Percentiles rank a stretch among this genome's conserved stretches.
phyloP scores from a whole-genome alignment of 1,140 invertebrate species.

The Drosophila suzukii region DNA sequence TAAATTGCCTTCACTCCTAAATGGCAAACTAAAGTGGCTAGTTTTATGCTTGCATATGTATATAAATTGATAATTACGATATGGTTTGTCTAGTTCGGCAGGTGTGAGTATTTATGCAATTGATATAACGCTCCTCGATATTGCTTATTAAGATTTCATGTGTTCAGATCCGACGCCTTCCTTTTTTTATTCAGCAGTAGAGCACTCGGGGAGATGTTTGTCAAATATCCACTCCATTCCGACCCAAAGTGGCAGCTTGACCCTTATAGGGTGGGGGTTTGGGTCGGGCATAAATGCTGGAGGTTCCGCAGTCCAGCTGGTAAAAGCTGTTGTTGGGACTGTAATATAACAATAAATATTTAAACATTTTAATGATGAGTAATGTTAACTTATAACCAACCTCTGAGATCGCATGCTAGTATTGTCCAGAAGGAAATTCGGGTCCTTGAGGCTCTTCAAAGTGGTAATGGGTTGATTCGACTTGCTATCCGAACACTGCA shows the following conservation, averaged over 20 bases:
- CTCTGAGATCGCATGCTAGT: constrained; percentile 77
- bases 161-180: background rate
- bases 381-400: constrained; percentile 9
- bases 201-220: constrained; percentile 80
- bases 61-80: constrained; percentile 47
- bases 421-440: constrained; percentile 77
- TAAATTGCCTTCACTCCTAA: constrained; percentile 25
- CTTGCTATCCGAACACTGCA: constrained; percentile 77
- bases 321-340: constrained; percentile 81
- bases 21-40: constrained; percentile 41
- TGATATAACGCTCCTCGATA: constrained; percentile 39
- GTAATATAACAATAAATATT: background rate
- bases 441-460: constrained; percentile 81
- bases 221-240: constrained; percentile 81
- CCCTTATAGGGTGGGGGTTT: constrained; percentile 83
- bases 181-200: constrained; percentile 57
- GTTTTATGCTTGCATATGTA: constrained; percentile 19
- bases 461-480: constrained; percentile 78
- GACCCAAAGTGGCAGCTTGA: constrained; percentile 46
- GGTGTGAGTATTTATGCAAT: constrained; percentile 42
- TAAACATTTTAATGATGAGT: background rate
- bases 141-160: constrained; percentile 45
- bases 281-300: constrained; percentile 75
- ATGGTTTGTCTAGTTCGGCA: constrained; percentile 48
- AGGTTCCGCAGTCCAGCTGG: constrained; percentile 65